These are phyloP conservation scores for Notoglanidium macrostoma DNA, from an alignment of 2,797 vertebrate genomes.

Conservation along the genomic window DNA sequence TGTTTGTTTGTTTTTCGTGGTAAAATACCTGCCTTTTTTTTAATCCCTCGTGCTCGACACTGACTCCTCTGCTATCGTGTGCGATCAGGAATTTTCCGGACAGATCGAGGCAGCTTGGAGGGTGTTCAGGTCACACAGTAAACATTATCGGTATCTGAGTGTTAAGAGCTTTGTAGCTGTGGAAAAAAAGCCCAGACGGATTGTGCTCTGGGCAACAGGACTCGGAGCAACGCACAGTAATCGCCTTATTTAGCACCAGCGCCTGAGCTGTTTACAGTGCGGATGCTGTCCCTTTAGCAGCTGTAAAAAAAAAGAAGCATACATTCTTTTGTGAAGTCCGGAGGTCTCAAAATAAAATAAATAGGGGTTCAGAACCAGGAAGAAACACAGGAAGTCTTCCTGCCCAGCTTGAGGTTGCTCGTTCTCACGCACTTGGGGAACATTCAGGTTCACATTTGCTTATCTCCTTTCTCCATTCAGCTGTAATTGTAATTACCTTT, in stretches of 20 bases:
- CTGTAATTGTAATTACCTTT: no score
- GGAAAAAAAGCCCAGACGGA: neutral
- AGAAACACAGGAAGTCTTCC: slow-evolving; percentile 5
- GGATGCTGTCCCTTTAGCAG: neutral
- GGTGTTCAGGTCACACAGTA: neutral
- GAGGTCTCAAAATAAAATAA: neutral
- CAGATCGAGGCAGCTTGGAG: neutral
- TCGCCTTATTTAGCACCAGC: slow-evolving; percentile 18
- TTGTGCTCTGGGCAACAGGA: neutral
- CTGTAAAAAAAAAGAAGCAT: neutral
- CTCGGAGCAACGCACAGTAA: neutral
- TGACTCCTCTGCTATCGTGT: no score
- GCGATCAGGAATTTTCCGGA: neutral
- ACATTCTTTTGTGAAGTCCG: neutral
- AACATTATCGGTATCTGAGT: neutral
- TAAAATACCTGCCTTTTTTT: neutral
- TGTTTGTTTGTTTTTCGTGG: no score
- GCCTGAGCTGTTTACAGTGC: slow-evolving; percentile 16
- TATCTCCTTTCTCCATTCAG: neutral
- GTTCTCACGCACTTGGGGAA: slow-evolving; percentile 6
- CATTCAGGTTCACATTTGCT: neutral
- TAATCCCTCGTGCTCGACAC: neutral
- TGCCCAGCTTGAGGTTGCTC: slow-evolving; percentile 4
- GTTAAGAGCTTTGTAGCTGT: neutral
- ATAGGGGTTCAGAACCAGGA: neutral